Evolutionary conservation across 2,797 vertebrate genomes (phyloP), one percentile per base, ranked within the genome.

Genomic region (Hemitrygon akajei): DNA sequence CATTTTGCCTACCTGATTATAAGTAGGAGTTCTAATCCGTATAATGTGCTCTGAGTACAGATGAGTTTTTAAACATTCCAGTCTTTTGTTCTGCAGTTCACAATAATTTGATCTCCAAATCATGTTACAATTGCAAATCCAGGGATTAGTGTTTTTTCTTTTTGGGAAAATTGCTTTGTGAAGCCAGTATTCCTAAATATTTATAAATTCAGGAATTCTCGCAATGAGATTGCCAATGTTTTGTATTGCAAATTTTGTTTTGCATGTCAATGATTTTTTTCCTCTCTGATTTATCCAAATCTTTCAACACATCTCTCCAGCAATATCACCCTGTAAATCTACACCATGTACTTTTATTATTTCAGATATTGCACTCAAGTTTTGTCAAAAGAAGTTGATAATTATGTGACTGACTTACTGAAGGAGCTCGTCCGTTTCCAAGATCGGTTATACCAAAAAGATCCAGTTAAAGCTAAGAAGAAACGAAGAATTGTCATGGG

Each of bases 391-490:
- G 98, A 99, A 86, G 98, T 99, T 94, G 99, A 99, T 25, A 96
- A 97, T 92, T 99, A 98, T 95, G 98, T 98, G 95, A 98, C 96
- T 0, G 95, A 96, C 25, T 97, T 99, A 93, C 96, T 99, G 34
- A 99, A 97, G 96, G 98, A 99, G 95, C 96, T 99, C 94, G 98
- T 99, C 75, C 98, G 98, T 81, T 99, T 99, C 96, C 99, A 99
- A 96, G 99, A 99, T 95, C 98, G 98, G 1, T 96, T 98, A 94
- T 98, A 99, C 96, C 98, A 98, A 96, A 99, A 99, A 94, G 99
- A 99, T 94, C 98, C 99, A 11, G 98, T 98, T 95, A 99, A 99
- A 95, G 99, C 99, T 76, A 98, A 98, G 95, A 98, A 98, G 96
- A 99, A 99, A 95, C 97, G 98, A 22, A 97, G 99, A 47, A 96